phyloP scores from a whole-genome alignment of 2,888 invertebrate species.

The Drosophila bunnanda region DNA sequence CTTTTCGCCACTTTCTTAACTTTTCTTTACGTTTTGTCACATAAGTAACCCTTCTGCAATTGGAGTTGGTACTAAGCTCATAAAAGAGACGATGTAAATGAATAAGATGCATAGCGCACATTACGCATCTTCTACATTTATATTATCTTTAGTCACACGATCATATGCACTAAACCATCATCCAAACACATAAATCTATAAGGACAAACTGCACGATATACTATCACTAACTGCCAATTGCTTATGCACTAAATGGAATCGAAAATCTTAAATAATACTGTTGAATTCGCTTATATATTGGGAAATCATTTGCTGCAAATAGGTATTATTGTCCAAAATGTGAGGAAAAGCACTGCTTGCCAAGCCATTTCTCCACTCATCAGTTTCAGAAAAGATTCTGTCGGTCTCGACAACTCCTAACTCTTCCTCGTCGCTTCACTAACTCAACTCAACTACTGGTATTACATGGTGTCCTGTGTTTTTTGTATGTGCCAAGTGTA shows the following conservation, averaged over 20 bases:
- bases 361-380: slow-evolving; percentile 1
- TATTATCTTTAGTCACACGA: neutral
- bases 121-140: neutral
- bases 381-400: slow-evolving; percentile 11
- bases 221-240: slow-evolving; percentile 60
- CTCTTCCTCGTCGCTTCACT: slow-evolving; percentile 15
- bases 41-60: slow-evolving; percentile 9
- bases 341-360: slow-evolving; percentile 11
- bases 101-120: neutral
- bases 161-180: slow-evolving; percentile 25
- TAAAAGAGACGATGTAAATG: neutral
- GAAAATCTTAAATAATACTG: neutral
- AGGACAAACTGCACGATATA: slow-evolving; percentile 51
- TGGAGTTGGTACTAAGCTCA: slow-evolving; percentile 23
- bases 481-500: slow-evolving; percentile 49
- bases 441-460: slow-evolving; percentile 49
- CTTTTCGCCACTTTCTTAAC: neutral
- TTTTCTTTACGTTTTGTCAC: slow-evolving; percentile 1
- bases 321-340: neutral
- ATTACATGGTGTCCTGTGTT: slow-evolving; percentile 65
- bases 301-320: neutral
- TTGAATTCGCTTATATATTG: neutral
- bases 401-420: slow-evolving; percentile 24
- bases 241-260: slow-evolving; percentile 22
- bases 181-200: slow-evolving; percentile 18